Conservation (phyloP, 2,113 vertebrate species). For the Hylia prasina region DNA sequence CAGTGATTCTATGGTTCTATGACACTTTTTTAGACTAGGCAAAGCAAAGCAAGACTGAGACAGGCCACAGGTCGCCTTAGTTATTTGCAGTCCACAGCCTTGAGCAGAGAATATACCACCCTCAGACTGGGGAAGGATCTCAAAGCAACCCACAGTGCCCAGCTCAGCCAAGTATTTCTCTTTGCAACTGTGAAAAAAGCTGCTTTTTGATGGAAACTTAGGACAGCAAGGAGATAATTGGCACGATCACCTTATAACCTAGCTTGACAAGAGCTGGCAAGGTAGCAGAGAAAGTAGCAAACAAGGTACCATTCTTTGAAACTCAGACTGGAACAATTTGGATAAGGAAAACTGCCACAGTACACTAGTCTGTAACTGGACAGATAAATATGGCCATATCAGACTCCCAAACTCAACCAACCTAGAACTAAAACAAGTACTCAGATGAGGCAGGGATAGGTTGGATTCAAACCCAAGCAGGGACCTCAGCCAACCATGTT, state of each 20-base stretch:
- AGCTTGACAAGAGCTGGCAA: slow-evolving; percentile 34
- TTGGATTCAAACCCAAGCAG: background rate
- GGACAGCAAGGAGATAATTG: background rate
- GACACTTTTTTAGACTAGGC: background rate
- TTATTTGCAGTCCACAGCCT: background rate
- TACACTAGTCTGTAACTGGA: background rate
- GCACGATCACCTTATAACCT: slow-evolving; percentile 13
- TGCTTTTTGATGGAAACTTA: background rate
- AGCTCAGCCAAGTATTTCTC: background rate
- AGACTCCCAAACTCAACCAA: background rate
- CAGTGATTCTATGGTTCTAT: background rate
- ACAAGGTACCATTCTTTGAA: background rate
- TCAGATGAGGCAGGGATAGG: background rate
- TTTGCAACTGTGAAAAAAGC: background rate
- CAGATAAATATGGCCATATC: background rate
- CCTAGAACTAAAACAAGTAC: background rate
- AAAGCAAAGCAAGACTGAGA: background rate
- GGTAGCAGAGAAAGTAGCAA: background rate
- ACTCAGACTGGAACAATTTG: background rate
- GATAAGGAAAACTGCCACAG: background rate
- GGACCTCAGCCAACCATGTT: background rate
- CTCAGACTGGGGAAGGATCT: background rate
- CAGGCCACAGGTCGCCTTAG: background rate
- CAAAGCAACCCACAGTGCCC: background rate
- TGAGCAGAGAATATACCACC: background rate